Evolutionary conservation across 2,888 invertebrate genomes (phyloP).

Genomic region (Heliconius erato): DNA sequence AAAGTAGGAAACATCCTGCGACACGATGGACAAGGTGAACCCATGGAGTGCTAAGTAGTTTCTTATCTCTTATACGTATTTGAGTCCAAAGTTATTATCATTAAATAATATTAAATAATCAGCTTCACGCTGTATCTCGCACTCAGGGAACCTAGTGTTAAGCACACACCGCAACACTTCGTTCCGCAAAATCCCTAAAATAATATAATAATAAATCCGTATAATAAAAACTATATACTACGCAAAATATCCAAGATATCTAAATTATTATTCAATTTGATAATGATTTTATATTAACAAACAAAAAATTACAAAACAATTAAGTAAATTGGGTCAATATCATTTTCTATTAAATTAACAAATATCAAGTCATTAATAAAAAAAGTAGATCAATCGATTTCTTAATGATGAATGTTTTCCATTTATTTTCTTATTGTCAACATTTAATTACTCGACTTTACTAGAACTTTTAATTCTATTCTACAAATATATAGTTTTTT

Average conservation of each 20-base stretch:
- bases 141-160: no score
- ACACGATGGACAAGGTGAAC: no score
- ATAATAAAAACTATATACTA: not conserved
- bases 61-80: no score
- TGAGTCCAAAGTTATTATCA: no score
- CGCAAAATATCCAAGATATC: not conserved
- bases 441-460: not conserved
- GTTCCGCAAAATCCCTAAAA: no score
- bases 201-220: no score
- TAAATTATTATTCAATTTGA: slow-evolving; percentile 7
- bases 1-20: no score
- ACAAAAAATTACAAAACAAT: slow-evolving; percentile 16
- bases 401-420: not conserved
- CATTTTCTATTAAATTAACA: slow-evolving; percentile 22
- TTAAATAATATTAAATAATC: no score
- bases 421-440: not conserved
- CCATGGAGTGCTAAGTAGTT: no score
- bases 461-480: not conserved
- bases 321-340: slow-evolving; percentile 20
- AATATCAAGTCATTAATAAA: slow-evolving; percentile 20
- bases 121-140: no score
- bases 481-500: not conserved
- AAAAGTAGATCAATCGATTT: slow-evolving; percentile 26
- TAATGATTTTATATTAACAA: slow-evolving; percentile 13
- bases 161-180: no score